Conservation (phyloP, 2,888 invertebrate species). For the Podabrus alpinus region DNA sequence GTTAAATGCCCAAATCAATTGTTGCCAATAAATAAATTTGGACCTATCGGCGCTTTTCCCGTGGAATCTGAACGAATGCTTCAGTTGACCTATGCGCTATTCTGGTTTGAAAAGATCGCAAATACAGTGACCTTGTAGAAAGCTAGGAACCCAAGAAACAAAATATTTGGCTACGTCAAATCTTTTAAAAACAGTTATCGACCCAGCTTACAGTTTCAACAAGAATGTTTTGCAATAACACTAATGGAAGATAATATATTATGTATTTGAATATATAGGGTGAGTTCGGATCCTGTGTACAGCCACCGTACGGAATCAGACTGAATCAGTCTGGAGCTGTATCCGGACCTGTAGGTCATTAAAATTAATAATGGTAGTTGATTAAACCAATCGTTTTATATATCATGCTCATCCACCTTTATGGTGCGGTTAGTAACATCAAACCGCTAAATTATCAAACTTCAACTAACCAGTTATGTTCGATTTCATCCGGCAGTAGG, state of each 20-base stretch:
- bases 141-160: background rate
- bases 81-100: background rate
- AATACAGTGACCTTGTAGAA: background rate
- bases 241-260: background rate
- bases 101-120: background rate
- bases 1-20: background rate
- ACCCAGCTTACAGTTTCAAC: background rate
- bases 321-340: too few species aligned
- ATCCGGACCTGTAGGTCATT: too few species aligned
- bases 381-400: too few species aligned
- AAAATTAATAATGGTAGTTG: too few species aligned
- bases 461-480: too few species aligned
- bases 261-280: too few species aligned
- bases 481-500: too few species aligned
- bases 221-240: background rate
- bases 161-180: background rate
- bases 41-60: background rate
- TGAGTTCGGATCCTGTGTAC: too few species aligned
- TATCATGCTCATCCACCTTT: too few species aligned
- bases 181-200: background rate
- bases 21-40: background rate
- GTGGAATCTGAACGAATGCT: background rate
- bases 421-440: too few species aligned
- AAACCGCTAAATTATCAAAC: too few species aligned
- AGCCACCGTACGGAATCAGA: too few species aligned